phyloP scores from a whole-genome alignment of 1,140 invertebrate species.

The Orius laevigatus region DNA sequence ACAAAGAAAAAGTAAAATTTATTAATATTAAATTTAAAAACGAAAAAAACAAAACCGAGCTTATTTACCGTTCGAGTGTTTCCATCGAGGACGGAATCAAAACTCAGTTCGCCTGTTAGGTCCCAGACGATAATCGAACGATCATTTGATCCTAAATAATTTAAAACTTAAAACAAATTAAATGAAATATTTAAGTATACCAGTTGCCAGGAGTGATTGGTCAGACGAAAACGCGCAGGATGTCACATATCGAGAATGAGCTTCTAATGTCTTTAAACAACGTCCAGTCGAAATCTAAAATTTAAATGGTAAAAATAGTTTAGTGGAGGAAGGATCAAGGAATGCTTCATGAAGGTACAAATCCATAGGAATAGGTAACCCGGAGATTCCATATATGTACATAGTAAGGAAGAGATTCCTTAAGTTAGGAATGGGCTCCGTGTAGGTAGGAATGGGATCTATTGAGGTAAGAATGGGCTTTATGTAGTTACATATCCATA shows the following conservation, averaged over 20 bases:
- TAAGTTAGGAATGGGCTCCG: too few relatives aligned
- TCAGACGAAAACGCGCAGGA: slow-evolving; percentile 51
- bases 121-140: slow-evolving; percentile 49
- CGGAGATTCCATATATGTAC: not conserved
- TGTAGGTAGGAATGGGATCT: too few relatives aligned
- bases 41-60: too few relatives aligned
- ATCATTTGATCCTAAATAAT: slow-evolving; percentile 48
- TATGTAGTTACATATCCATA: too few relatives aligned
- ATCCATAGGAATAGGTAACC: not conserved
- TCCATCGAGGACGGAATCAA: slow-evolving; percentile 6
- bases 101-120: slow-evolving; percentile 26
- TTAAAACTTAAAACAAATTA: not conserved
- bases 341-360: not conserved
- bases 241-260: slow-evolving; percentile 53
- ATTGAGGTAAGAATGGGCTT: too few relatives aligned
- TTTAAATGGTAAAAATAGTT: slow-evolving; percentile 10
- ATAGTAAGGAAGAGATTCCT: not conserved
- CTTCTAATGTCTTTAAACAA: slow-evolving; percentile 34
- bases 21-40: slow-evolving; percentile 6
- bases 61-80: too few relatives aligned
- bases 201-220: slow-evolving; percentile 42
- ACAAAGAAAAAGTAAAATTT: slow-evolving; percentile 4
- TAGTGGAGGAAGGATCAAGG: not conserved
- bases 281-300: slow-evolving; percentile 23
- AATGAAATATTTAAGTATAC: slow-evolving; percentile 24